Base-by-base conservation (phyloP, 1,140 invertebrate species). In the Polypedilum pembai region DNA sequence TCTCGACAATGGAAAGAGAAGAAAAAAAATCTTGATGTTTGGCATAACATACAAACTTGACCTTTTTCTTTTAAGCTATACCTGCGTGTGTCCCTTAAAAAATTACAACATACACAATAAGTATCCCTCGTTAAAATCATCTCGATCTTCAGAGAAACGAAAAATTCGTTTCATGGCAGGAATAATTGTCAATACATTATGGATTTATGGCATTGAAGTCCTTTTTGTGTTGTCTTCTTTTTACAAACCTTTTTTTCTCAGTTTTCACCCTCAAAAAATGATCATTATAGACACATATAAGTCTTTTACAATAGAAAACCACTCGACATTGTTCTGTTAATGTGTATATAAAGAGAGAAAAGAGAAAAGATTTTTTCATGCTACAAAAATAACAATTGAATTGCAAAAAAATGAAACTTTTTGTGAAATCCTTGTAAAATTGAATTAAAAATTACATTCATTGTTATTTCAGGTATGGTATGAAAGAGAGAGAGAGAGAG, bases 181-280 rank as follows among this genome's bases (percentile, higher is more conserved):
- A 69, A 69, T 69, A 69, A 69, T 69, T 69, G 65, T 69, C 65
- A 69, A 69, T 69, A 69, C 65, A 69, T 69, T 69, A 69, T 69
- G 65, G 17, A 69, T 69, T 69, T 69, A 69, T 69, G 17, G 65
- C 65, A 69, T 15, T 69, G 20, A 21, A 69, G 12, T 56, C n/a
- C 45, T 56, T 56, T 56, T 69, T 69, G 17, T n/a, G 65, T 69
- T 18, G 7, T 18, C 8, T 69, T 69, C 45, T 12, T 56, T 8
- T 56, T 15, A 12, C 17, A n/a, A 69, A 69, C 65, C 65, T 69
- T 69, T 69, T 69, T 21, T 69, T 69, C 65, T 20, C 65, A 69
- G 20, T 69, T 69, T 66, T 69, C 45, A 56, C 45, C 45, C 45
- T 56, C 45, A 56, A 56, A 56, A 45, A 56, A 56, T 12, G 24